Percentiles rank a stretch among this genome's conserved stretches.
Evolutionary conservation across 2,797 vertebrate species (phyloP).

Genomic region (Hoplostethus mediterraneus): DNA sequence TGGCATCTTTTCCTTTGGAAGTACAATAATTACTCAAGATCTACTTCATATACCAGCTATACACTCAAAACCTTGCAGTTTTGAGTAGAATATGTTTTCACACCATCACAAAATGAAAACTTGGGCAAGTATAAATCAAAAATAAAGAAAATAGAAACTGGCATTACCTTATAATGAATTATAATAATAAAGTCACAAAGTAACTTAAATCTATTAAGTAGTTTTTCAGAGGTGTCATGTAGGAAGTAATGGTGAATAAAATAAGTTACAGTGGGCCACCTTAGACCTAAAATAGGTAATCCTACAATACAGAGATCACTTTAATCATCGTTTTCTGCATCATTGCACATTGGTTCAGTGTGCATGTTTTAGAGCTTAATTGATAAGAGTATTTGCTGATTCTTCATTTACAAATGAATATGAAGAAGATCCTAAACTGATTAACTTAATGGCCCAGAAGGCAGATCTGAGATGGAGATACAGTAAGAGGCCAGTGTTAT

Average conservation of each 20-base stretch:
- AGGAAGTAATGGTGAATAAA: slow-evolving; percentile 5
- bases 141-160: too few species aligned
- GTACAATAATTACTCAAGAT: too few species aligned
- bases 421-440: slow-evolving; percentile 72
- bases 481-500: slow-evolving; percentile 43
- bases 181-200: too few species aligned
- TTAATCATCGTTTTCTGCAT: slow-evolving; percentile 39
- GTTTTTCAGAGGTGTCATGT: too few species aligned
- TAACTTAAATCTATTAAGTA: too few species aligned
- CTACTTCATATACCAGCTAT: too few species aligned
- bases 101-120: not conserved
- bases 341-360: slow-evolving; percentile 30
- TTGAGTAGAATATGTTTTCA: too few species aligned
- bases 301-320: slow-evolving; percentile 4
- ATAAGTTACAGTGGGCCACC: slow-evolving; percentile 11
- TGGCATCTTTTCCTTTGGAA: too few species aligned
- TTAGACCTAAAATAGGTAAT: slow-evolving; percentile 21
- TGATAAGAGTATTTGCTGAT: slow-evolving; percentile 55
- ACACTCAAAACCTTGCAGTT: too few species aligned
- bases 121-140: too few species aligned
- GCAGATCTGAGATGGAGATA: slow-evolving; percentile 61
- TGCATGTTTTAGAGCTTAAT: slow-evolving; percentile 38
- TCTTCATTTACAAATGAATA: slow-evolving; percentile 72
- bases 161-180: too few species aligned
- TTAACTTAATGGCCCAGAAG: slow-evolving; percentile 71